A percentile compares a stretch with the other conserved stretches of the same genome.
Evolutionary conservation across 30 jellyfish, hydroid and myxozoan genomes (phyloP).

Genomic region (Mastigias papua): DNA sequence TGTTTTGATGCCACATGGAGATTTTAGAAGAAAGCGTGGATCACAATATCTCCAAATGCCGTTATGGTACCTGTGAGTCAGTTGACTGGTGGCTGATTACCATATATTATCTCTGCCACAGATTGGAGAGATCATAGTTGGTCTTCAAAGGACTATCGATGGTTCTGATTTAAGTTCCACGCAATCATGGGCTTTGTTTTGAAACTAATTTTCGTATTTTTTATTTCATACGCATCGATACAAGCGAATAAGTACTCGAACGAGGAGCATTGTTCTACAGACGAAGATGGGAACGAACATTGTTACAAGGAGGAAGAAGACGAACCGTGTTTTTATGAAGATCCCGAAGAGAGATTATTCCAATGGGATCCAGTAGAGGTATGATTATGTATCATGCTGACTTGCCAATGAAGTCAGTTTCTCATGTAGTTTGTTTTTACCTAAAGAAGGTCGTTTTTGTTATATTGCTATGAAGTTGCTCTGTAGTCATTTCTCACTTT

Average conservation of each 20-base stretch:
- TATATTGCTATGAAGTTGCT: too few species aligned
- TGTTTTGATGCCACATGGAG: neutral
- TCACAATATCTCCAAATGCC: neutral
- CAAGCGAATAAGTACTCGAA: constrained; percentile 27
- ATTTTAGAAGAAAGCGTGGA: neutral
- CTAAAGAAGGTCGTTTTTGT: too few species aligned
- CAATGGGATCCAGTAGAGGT: constrained; percentile 98
- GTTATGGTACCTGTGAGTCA: constrained; percentile 46
- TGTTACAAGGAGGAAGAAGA: constrained; percentile 80
- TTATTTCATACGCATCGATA: neutral
- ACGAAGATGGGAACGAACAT: constrained; percentile 80
- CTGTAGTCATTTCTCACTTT: too few species aligned
- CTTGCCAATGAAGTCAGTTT: neutral
- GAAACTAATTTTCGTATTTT: neutral
- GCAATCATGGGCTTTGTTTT: neutral
- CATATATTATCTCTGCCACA: neutral
- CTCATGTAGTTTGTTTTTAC: neutral
- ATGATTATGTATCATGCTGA: neutral
- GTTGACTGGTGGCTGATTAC: neutral
- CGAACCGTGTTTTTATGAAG: constrained; percentile 77
- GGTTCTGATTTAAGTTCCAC: neutral
- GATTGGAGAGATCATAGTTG: neutral
- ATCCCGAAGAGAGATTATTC: constrained; percentile 62
- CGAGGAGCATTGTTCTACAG: constrained; percentile 67
- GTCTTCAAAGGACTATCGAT: neutral